Evolutionary conservation across 2,113 vertebrate genomes (phyloP).

Genomic region (Odocoileus hemionus): DNA sequence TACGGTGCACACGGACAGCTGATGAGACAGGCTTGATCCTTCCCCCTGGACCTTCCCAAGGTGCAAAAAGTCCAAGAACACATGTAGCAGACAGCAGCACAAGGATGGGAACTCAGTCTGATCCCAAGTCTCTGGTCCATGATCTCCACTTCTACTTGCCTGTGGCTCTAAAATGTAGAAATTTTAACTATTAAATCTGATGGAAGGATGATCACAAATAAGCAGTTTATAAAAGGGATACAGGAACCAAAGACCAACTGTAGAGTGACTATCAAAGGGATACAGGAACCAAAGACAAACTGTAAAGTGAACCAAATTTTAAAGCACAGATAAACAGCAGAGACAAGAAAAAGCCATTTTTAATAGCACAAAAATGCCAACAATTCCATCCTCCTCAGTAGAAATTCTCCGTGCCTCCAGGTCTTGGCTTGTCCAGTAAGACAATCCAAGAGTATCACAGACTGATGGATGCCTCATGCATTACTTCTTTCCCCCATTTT

Average conservation of each 20-base stretch:
- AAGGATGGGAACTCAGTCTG: neutral
- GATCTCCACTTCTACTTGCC: neutral
- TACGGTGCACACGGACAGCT: neutral
- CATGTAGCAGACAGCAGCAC: accelerated
- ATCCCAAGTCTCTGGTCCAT: neutral
- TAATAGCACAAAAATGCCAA: neutral
- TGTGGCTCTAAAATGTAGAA: neutral
- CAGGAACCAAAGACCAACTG: neutral
- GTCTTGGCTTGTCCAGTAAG: neutral
- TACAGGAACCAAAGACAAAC: neutral
- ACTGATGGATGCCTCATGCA: neutral
- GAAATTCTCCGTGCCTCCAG: neutral
- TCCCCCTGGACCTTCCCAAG: neutral
- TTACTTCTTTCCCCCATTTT: neutral
- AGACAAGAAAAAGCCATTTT: neutral
- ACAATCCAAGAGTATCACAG: neutral
- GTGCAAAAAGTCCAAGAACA: neutral
- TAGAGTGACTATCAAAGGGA: neutral
- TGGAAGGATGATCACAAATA: neutral
- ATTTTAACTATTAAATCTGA: neutral
- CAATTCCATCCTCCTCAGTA: neutral
- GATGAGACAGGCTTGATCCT: neutral
- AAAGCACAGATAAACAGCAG: neutral
- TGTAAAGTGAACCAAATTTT: neutral
- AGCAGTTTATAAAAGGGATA: neutral